Percentiles rank a stretch among this genome's conserved stretches.
These are phyloP conservation scores for Oryzias sinensis DNA, from an alignment of 2,797 vertebrate genomes.

Conservation along the genomic window DNA sequence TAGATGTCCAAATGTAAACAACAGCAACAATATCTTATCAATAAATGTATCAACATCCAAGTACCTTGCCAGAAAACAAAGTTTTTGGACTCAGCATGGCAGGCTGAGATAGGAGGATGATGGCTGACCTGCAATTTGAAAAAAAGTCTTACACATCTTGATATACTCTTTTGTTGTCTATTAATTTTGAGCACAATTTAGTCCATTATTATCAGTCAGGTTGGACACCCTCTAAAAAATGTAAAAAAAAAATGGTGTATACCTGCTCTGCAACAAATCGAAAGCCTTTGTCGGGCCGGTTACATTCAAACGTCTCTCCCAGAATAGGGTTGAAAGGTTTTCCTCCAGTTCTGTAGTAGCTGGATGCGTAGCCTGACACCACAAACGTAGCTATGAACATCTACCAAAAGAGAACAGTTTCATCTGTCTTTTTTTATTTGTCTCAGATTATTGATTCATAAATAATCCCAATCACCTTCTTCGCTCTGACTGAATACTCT, in stretches of 20 bases:
- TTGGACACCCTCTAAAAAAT: background rate
- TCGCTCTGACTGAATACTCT: slow-evolving; percentile 8
- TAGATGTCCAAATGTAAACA: slow-evolving; percentile 7
- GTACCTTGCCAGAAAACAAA: slow-evolving; percentile 98
- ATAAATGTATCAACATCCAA: background rate
- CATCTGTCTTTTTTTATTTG: too few species aligned
- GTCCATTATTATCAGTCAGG: background rate
- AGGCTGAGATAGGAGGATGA: slow-evolving; percentile 95
- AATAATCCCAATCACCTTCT: background rate
- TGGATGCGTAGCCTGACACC: slow-evolving; percentile 91
- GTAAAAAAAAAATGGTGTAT: slow-evolving; percentile 5
- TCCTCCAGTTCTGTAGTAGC: slow-evolving; percentile 93
- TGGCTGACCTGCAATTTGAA: slow-evolving; percentile 88
- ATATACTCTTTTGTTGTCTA: too few species aligned
- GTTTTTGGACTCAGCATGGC: slow-evolving; percentile 93
- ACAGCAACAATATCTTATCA: background rate
- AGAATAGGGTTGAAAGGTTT: slow-evolving; percentile 97
- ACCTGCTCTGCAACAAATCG: slow-evolving; percentile 86
- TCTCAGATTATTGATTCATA: slow-evolving; percentile 6
- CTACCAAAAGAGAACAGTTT: slow-evolving; percentile 62
- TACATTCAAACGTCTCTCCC: slow-evolving; percentile 94
- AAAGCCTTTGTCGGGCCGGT: slow-evolving; percentile 91
- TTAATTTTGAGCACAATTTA: background rate
- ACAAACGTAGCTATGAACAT: slow-evolving; percentile 94
- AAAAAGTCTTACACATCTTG: slow-evolving; percentile 22